These are phyloP conservation scores for Trichonephila clavata DNA, from an alignment of 1,140 invertebrate species.

Conservation along the genomic window DNA sequence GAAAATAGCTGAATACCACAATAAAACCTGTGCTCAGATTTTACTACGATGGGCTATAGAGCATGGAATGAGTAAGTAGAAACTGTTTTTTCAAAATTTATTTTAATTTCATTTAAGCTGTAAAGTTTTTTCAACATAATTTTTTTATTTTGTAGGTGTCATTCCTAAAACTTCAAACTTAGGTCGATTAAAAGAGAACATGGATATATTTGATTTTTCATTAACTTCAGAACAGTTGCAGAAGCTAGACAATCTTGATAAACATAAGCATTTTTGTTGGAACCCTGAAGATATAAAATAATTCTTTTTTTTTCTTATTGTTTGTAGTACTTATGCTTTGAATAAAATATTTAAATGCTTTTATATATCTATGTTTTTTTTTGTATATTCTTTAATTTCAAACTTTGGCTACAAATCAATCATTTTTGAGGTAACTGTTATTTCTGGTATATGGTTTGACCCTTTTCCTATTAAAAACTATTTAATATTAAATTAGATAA, in stretches of 20 bases:
- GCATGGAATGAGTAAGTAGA: slow-evolving; percentile 83
- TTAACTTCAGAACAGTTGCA: slow-evolving; percentile 75
- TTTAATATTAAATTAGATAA: too few species aligned
- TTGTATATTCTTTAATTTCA: background rate
- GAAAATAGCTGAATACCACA: slow-evolving; percentile 84
- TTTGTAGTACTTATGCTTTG: slow-evolving; percentile 10
- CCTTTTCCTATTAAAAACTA: too few species aligned
- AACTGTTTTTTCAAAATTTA: background rate
- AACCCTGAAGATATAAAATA: slow-evolving; percentile 76
- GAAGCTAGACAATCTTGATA: slow-evolving; percentile 75
- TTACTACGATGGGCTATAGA: slow-evolving; percentile 87
- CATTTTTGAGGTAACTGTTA: too few species aligned
- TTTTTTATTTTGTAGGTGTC: slow-evolving; percentile 50
- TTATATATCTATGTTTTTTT: background rate
- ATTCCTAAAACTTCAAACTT: slow-evolving; percentile 78
- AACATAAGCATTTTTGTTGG: slow-evolving; percentile 78
- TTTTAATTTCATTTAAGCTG: background rate
- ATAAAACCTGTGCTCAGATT: slow-evolving; percentile 85
- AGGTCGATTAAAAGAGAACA: slow-evolving; percentile 74
- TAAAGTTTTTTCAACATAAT: background rate
- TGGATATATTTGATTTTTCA: slow-evolving; percentile 77
- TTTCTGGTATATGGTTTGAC: too few species aligned
- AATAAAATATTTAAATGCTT: slow-evolving; percentile 1
- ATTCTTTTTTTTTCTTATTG: background rate
- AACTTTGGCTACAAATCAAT: background rate